Conservation (phyloP, 1,140 invertebrate species). For the Penaeus chinensis region DNA sequence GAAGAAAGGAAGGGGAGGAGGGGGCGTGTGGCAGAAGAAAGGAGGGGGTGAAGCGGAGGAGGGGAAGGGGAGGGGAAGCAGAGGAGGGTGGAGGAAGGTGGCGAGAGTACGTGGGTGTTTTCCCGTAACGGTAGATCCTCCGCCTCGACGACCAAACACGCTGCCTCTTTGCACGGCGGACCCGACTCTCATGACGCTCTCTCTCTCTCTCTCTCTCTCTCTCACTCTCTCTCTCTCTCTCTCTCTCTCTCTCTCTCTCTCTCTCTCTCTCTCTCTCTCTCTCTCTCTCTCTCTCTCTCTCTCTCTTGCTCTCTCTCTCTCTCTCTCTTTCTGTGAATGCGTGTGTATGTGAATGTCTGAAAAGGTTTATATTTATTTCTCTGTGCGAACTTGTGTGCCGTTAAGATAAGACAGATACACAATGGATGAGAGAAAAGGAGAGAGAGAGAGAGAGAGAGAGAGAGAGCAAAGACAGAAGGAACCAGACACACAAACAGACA, state of each 20-base stretch:
- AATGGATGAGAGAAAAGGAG: not conserved
- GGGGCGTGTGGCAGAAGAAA: too few species aligned
- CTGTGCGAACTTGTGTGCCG: slow-evolving; percentile 21
- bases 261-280: not conserved
- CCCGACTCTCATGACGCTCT: not conserved
- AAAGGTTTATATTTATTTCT: slow-evolving; percentile 18
- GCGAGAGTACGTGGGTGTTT: too few species aligned
- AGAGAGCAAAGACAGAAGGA: slow-evolving; percentile 28
- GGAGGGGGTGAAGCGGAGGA: too few species aligned
- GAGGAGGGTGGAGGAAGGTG: too few species aligned
- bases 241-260: slow-evolving; percentile 29
- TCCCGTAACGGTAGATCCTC: too few species aligned
- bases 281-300: too few species aligned
- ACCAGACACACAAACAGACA: too few species aligned
- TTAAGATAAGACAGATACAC: not conserved
- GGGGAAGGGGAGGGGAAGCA: too few species aligned
- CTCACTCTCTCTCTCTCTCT: slow-evolving; percentile 31
- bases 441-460: not conserved
- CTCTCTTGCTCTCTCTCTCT: too few species aligned
- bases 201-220: not conserved
- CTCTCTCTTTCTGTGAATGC: not conserved
- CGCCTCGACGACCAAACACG: too few species aligned
- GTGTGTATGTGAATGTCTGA: not conserved
- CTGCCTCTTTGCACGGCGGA: too few species aligned
- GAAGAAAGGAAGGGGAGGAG: too few species aligned